A percentile compares a stretch with the other conserved stretches of the same genome.
These are phyloP conservation scores for Colaptes auratus DNA, from an alignment of 2,113 vertebrate species.

Conservation along the genomic window DNA sequence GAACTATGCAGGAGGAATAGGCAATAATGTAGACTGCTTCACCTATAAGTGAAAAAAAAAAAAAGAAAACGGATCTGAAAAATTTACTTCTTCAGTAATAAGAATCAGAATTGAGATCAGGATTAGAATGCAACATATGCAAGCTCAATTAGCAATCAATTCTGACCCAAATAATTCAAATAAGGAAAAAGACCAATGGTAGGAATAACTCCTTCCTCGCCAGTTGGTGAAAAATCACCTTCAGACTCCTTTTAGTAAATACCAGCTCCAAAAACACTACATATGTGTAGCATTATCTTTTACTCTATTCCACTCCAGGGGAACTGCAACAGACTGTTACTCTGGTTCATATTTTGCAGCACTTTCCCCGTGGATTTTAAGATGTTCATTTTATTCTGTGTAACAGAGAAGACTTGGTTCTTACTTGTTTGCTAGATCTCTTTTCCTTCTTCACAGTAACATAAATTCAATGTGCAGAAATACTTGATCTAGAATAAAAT, in stretches of 20 bases:
- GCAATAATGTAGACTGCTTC: slow-evolving; percentile 74
- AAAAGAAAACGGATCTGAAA: neutral
- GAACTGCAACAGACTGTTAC: neutral
- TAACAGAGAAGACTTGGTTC: neutral
- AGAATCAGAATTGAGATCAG: neutral
- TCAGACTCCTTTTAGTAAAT: neutral
- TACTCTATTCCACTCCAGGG: neutral
- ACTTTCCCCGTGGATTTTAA: neutral
- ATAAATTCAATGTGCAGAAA: neutral
- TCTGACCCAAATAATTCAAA: neutral
- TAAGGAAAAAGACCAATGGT: neutral
- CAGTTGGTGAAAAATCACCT: neutral
- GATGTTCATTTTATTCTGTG: neutral
- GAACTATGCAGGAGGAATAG: slow-evolving; percentile 73
- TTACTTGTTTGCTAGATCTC: neutral
- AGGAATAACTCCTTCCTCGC: neutral
- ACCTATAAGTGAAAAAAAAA: slow-evolving; percentile 74
- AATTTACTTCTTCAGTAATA: neutral
- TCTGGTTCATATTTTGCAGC: neutral
- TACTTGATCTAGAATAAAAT: neutral
- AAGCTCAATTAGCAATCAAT: neutral
- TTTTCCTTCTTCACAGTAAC: neutral
- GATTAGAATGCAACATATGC: neutral
- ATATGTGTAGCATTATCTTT: neutral
- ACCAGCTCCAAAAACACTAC: neutral